Evolutionary conservation across 1,140 invertebrate genomes (phyloP).

Genomic region (Littorina saxatilis): DNA sequence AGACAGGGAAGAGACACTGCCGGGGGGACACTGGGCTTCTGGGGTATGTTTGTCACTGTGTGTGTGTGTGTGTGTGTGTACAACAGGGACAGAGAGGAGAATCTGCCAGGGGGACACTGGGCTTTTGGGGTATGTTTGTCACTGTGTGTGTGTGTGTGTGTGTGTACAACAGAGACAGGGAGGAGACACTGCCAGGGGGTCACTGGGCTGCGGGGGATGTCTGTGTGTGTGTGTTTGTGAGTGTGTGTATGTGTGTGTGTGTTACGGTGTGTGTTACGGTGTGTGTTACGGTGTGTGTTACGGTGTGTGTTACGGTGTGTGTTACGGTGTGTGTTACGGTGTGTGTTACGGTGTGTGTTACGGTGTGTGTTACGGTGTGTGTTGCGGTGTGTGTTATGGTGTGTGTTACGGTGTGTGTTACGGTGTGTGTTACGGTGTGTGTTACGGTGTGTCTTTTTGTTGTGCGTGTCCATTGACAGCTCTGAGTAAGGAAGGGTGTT

Average conservation of each 20-base stretch:
- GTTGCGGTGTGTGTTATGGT: background rate
- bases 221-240: slow-evolving; percentile 11
- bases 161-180: slow-evolving; percentile 40
- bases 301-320: background rate
- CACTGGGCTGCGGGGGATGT: background rate
- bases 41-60: background rate
- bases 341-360: background rate
- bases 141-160: background rate
- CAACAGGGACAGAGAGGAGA: slow-evolving; percentile 51
- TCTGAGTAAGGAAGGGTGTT: background rate
- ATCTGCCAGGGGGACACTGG: slow-evolving; percentile 61
- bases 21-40: slow-evolving; percentile 58
- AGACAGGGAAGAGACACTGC: slow-evolving; percentile 56
- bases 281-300: background rate
- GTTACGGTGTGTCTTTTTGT: background rate
- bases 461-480: too few relatives aligned
- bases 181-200: background rate
- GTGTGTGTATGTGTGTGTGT: slow-evolving; percentile 26
- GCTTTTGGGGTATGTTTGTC: slow-evolving; percentile 24
- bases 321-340: background rate
- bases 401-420: background rate
- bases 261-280: background rate
- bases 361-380: background rate
- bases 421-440: background rate
- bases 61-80: background rate